phyloP scores from a whole-genome alignment of 2,797 vertebrate species.

The Epinephelus malabaricus region DNA sequence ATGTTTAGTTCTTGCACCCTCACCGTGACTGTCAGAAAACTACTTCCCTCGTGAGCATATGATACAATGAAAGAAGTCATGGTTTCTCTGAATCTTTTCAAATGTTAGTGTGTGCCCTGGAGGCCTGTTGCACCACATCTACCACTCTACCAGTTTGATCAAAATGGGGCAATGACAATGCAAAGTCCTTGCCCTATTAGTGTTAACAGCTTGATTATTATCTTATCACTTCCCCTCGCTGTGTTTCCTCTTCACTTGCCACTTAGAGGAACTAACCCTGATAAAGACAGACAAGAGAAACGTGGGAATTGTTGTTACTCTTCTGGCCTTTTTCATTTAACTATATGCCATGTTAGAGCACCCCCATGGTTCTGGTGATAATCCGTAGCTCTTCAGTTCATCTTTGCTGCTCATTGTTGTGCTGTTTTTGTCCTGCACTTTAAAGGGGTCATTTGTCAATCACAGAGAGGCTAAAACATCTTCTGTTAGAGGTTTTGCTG shows the following conservation, averaged over 20 bases:
- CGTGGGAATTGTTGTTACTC: neutral
- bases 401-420: neutral
- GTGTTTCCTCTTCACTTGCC: constrained; percentile 19
- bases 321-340: neutral
- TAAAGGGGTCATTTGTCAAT: neutral
- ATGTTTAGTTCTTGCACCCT: neutral
- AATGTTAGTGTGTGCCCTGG: neutral
- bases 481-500: neutral
- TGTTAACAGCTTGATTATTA: constrained; percentile 44
- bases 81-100: neutral
- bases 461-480: neutral
- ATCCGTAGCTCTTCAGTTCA: neutral
- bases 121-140: neutral
- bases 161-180: constrained; percentile 20
- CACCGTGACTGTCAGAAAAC: neutral
- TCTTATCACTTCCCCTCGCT: constrained; percentile 27
- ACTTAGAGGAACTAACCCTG: neutral
- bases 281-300: neutral
- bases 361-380: neutral
- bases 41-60: neutral
- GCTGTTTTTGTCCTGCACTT: neutral
- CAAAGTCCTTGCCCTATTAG: constrained; percentile 25
- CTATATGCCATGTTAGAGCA: neutral
- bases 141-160: neutral
- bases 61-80: neutral